Conservation (phyloP, 2,797 vertebrate species). For the Setipinna tenuifilis region DNA sequence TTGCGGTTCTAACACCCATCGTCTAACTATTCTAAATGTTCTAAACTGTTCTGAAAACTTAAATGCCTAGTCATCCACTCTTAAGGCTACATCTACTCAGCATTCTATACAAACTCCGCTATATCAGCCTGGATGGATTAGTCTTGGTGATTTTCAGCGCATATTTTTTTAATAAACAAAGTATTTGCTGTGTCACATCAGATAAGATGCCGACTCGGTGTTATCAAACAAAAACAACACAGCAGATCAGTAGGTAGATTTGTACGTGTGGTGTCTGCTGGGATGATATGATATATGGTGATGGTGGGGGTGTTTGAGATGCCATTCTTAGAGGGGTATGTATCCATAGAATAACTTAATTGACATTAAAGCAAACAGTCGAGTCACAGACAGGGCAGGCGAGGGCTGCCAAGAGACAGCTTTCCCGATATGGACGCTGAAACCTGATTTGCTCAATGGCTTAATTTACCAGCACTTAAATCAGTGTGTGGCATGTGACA, state of each 20-base stretch:
- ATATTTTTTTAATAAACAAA: too few species aligned
- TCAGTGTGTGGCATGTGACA: conserved; percentile 33
- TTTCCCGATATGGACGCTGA: not conserved
- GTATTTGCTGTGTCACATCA: too few species aligned
- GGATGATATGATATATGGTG: too few species aligned
- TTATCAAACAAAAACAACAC: not conserved
- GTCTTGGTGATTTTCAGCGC: too few species aligned
- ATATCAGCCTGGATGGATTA: too few species aligned
- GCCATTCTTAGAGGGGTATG: not conserved
- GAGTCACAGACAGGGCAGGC: not conserved
- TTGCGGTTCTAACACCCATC: too few species aligned
- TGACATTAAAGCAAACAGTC: not conserved
- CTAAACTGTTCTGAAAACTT: too few species aligned
- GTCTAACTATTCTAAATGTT: too few species aligned
- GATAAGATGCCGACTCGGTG: not conserved
- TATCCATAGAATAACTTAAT: not conserved
- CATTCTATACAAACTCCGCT: too few species aligned
- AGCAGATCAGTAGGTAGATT: not conserved
- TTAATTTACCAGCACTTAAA: conserved; percentile 34
- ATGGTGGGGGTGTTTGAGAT: not conserved
- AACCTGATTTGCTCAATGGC: conserved; percentile 30
- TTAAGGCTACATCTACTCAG: too few species aligned
- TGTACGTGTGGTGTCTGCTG: too few species aligned
- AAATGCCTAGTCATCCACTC: too few species aligned
- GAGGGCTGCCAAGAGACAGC: not conserved